Evolutionary conservation across 2,797 vertebrate species (phyloP).

Genomic region (Pantherophis vulpinus): DNA sequence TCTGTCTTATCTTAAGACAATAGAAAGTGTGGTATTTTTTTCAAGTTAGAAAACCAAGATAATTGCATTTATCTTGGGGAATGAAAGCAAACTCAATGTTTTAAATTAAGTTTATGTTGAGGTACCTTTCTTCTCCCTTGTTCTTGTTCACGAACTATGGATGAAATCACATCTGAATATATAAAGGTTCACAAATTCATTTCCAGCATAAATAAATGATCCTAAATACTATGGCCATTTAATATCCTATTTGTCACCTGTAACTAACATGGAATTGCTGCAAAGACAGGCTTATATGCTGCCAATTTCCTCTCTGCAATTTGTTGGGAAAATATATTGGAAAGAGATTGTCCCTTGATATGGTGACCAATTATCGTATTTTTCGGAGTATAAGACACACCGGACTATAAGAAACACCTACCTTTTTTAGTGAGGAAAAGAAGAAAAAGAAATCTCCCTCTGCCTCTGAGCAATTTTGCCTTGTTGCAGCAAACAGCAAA

Average conservation of each 20-base stretch:
- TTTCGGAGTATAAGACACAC: too few species aligned
- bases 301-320: constrained; percentile 43
- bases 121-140: background rate
- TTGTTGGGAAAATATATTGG: background rate
- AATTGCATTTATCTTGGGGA: background rate
- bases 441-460: too few species aligned
- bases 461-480: too few species aligned
- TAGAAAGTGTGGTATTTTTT: background rate
- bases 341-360: background rate
- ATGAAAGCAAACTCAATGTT: background rate
- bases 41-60: background rate
- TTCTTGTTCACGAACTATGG: constrained; percentile 1
- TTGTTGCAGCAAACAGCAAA: too few species aligned
- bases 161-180: background rate
- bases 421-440: too few species aligned
- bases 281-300: constrained; percentile 35
- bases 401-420: too few species aligned
- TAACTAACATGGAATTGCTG: background rate
- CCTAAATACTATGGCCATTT: background rate
- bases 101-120: background rate
- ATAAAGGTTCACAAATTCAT: background rate
- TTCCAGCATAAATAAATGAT: background rate
- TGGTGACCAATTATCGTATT: background rate
- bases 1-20: background rate
- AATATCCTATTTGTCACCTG: background rate